A percentile compares a stretch with the other conserved stretches of the same genome.
Evolutionary conservation across 2,113 vertebrate genomes (phyloP).

Genomic region (Pachypanchax playfairii): DNA sequence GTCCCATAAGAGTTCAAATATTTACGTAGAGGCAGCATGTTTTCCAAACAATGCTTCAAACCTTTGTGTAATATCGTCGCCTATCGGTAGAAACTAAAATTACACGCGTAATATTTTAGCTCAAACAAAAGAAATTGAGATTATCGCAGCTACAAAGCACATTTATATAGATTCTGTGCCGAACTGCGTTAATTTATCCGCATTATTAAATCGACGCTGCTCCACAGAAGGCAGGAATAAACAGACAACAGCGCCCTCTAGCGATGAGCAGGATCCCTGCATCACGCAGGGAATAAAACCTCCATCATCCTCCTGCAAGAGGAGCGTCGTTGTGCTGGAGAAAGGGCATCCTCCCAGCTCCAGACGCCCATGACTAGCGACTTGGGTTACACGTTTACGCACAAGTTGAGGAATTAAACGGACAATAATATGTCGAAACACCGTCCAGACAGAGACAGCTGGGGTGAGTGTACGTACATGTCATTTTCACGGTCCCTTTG

Average conservation of each 20-base stretch:
- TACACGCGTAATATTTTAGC: neutral
- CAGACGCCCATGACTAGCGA: slow-evolving; percentile 68
- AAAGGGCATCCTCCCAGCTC: slow-evolving; percentile 67
- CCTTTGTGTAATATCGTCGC: slow-evolving; percentile 21
- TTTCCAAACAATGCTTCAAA: neutral
- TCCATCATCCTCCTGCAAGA: slow-evolving; percentile 70
- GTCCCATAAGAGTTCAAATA: neutral
- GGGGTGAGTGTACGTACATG: slow-evolving; percentile 86
- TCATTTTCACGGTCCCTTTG: slow-evolving; percentile 28
- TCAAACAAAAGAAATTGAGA: too few species aligned
- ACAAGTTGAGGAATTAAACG: slow-evolving; percentile 42
- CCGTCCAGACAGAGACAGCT: slow-evolving; percentile 90
- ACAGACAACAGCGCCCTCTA: slow-evolving; percentile 59
- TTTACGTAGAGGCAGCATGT: slow-evolving; percentile 27
- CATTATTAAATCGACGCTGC: too few species aligned
- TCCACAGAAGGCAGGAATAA: neutral
- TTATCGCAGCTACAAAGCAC: too few species aligned
- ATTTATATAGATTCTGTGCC: too few species aligned
- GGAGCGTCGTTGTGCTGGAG: slow-evolving; percentile 74
- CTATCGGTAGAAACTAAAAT: slow-evolving; percentile 1
- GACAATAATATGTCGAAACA: slow-evolving; percentile 81
- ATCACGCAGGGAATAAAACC: slow-evolving; percentile 55
- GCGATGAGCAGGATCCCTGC: neutral
- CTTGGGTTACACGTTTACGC: slow-evolving; percentile 40
- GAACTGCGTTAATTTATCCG: too few species aligned